Percentiles rank a stretch among this genome's conserved stretches.
Conservation (phyloP, 92 coral and sea anemone species). For the Paragorgia papillata region DNA sequence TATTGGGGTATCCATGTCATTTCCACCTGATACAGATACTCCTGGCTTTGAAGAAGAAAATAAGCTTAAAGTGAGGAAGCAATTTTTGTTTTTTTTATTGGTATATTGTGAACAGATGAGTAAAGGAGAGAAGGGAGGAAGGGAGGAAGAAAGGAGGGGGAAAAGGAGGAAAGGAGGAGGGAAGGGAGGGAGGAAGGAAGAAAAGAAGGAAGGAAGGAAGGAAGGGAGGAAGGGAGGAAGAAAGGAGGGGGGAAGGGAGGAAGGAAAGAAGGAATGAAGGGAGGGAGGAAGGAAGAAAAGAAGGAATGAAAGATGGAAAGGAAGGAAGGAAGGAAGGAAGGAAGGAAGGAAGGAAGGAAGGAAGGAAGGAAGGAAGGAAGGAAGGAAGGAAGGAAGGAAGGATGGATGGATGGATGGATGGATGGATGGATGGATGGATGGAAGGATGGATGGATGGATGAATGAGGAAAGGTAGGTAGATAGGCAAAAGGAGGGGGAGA, state of each 20-base stretch:
- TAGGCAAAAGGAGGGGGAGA: no score
- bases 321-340: constrained; percentile 8
- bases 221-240: no score
- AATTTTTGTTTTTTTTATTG: neutral
- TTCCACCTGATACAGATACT: constrained; percentile 98
- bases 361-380: constrained; percentile 17
- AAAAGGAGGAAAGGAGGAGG: neutral
- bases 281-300: no score
- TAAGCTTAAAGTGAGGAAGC: constrained; percentile 70
- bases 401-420: no score
- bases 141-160: constrained; percentile 3
- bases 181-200: constrained; percentile 13
- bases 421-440: no score
- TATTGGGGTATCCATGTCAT: constrained; percentile 86
- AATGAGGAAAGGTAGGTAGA: no score
- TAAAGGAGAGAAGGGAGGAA: constrained; percentile 1
- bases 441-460: no score
- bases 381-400: constrained; percentile 18
- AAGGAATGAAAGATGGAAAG: no score
- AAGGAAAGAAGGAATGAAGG: no score
- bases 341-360: constrained; percentile 17
- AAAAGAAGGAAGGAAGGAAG: no score
- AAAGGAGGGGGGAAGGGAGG: no score
- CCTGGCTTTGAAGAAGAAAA: constrained; percentile 98
- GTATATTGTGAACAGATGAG: no score